A percentile compares a stretch with the other conserved stretches of the same genome.
phyloP scores from a whole-genome alignment of 2,797 vertebrate species.

The Oophaga sylvatica region DNA sequence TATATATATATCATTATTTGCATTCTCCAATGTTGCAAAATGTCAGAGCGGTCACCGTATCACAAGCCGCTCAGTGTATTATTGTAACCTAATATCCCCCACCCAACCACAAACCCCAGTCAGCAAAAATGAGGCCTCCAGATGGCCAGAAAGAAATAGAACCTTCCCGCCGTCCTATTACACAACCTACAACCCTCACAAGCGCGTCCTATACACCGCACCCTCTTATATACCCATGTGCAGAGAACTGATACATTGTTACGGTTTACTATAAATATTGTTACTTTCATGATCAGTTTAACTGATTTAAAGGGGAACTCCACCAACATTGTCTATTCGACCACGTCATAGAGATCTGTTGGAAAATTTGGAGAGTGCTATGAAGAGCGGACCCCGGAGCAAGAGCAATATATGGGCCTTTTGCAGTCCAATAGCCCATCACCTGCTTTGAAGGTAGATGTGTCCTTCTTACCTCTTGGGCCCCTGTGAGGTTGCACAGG shows the following conservation, averaged over 20 bases:
- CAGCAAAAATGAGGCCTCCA: neutral
- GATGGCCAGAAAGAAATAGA: neutral
- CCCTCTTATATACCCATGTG: neutral
- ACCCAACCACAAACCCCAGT: neutral
- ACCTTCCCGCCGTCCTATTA: neutral
- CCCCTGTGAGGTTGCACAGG: no score
- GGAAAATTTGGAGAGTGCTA: neutral
- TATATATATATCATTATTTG: neutral
- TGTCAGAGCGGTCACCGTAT: neutral
- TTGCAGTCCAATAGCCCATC: no score
- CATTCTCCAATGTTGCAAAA: neutral
- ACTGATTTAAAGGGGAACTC: neutral
- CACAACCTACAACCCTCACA: neutral
- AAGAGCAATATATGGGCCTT: no score
- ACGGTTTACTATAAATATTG: neutral
- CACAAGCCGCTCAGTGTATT: neutral
- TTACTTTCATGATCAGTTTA: neutral
- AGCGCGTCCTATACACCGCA: neutral
- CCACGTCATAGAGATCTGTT: neutral
- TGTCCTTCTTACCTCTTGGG: no score
- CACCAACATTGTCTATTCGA: neutral
- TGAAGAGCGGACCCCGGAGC: no score
- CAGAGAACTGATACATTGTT: neutral
- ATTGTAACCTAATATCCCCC: neutral
- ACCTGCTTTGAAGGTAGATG: no score